These are phyloP conservation scores for Actenoides lindsayi DNA, from an alignment of 2,113 vertebrate genomes.

Conservation along the genomic window DNA sequence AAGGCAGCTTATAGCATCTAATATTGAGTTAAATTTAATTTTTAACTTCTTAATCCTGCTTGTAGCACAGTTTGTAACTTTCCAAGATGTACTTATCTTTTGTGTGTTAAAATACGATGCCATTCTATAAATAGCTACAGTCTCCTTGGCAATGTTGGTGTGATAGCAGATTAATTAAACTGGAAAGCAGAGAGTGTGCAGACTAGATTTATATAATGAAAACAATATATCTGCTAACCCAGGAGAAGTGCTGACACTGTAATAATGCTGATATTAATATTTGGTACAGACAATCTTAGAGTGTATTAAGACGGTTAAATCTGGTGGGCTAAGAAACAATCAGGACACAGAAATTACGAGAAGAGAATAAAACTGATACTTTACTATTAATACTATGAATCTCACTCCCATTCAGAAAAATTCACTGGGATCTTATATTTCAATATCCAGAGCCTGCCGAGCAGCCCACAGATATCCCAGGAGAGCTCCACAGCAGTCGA, in stretches of 20 bases:
- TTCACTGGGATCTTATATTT: neutral
- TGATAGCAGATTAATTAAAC: slow-evolving; percentile 60
- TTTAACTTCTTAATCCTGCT: slow-evolving; percentile 9
- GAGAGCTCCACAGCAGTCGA: fast-evolving
- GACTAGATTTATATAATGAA: slow-evolving; percentile 67
- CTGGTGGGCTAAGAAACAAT: neutral
- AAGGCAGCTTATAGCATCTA: neutral
- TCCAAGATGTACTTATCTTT: slow-evolving; percentile 33
- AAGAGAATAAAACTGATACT: neutral
- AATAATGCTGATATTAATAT: slow-evolving; percentile 59
- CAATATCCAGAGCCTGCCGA: neutral
- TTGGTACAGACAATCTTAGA: slow-evolving; percentile 2
- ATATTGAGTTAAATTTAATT: neutral
- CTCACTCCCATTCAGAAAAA: neutral
- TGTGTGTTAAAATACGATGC: slow-evolving; percentile 20
- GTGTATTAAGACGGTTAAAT: neutral
- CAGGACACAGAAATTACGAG: neutral
- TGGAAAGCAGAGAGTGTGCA: slow-evolving; percentile 23
- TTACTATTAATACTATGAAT: neutral
- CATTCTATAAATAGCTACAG: slow-evolving; percentile 49
- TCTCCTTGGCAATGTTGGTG: slow-evolving; percentile 33
- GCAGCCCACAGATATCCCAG: neutral
- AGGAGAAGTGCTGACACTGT: slow-evolving; percentile 45
- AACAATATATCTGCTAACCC: slow-evolving; percentile 63
- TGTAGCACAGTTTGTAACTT: neutral